Conservation (phyloP, 2,113 vertebrate genomes). For the Isichthys henryi region DNA sequence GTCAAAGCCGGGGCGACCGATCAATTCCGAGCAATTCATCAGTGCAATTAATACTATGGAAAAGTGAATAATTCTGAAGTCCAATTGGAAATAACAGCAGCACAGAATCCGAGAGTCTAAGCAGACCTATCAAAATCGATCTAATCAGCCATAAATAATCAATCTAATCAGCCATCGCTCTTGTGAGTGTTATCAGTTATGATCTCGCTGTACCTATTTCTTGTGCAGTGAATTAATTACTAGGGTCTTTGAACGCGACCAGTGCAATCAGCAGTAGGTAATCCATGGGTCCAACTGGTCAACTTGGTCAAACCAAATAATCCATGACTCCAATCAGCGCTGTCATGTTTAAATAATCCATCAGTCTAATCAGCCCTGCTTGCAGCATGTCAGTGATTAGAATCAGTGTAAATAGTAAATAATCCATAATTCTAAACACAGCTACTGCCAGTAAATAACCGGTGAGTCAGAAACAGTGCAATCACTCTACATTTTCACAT, state of each 20-base stretch:
- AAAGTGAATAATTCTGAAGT: background rate
- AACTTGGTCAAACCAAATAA: background rate
- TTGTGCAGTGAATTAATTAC: background rate
- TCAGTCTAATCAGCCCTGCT: background rate
- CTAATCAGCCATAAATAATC: background rate
- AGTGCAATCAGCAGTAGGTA: background rate
- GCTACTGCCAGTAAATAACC: background rate
- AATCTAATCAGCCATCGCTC: background rate
- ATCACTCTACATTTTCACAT: background rate
- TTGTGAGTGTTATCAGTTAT: background rate
- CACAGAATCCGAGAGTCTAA: background rate
- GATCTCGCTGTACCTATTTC: background rate
- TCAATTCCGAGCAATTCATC: background rate
- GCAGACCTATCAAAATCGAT: background rate
- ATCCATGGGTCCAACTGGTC: background rate
- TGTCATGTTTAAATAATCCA: background rate
- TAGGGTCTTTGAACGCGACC: background rate
- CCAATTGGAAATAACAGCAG: background rate
- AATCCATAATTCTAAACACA: background rate
- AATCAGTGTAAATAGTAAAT: background rate
- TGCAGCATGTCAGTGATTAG: background rate
- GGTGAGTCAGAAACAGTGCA: background rate
- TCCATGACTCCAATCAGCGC: background rate
- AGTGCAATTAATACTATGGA: background rate
- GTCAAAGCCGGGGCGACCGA: background rate